Conservation (phyloP, 2,797 vertebrate species). For the Toxotes lorentzi region DNA sequence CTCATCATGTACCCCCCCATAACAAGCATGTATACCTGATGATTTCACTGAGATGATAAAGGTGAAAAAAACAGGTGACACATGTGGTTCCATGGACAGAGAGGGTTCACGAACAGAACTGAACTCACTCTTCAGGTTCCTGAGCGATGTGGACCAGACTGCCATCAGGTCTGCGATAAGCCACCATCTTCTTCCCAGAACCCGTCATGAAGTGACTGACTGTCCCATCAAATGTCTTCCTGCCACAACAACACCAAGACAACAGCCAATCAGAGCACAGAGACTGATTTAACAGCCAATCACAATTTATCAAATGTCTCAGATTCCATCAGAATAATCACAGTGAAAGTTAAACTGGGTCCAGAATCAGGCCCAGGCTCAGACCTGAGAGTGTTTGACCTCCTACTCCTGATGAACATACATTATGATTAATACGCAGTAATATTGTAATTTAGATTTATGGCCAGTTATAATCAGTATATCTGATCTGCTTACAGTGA, state of each 20-base stretch:
- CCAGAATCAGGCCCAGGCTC: too few relatives aligned
- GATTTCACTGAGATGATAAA: neutral
- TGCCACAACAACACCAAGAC: slow-evolving; percentile 24
- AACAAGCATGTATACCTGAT: neutral
- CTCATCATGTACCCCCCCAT: neutral
- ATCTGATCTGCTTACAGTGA: too few relatives aligned
- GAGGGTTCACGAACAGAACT: neutral
- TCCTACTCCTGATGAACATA: too few relatives aligned
- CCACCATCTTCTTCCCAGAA: slow-evolving; percentile 85
- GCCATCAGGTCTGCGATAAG: slow-evolving; percentile 85
- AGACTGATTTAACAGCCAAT: neutral
- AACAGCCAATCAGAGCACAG: slow-evolving; percentile 38
- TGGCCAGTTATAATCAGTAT: too few relatives aligned
- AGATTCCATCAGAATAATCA: neutral
- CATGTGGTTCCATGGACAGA: neutral
- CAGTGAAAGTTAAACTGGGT: neutral
- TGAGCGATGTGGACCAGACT: slow-evolving; percentile 70
- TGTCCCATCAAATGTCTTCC: slow-evolving; percentile 64
- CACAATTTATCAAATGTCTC: neutral
- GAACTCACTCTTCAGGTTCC: slow-evolving; percentile 76
- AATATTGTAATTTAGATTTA: too few relatives aligned
- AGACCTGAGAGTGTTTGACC: too few relatives aligned
- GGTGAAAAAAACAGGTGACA: neutral
- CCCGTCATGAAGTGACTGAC: slow-evolving; percentile 80
- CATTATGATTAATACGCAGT: too few relatives aligned